phyloP scores from a whole-genome alignment of 2,888 invertebrate species.

The Acanthosoma haemorrhoidale region DNA sequence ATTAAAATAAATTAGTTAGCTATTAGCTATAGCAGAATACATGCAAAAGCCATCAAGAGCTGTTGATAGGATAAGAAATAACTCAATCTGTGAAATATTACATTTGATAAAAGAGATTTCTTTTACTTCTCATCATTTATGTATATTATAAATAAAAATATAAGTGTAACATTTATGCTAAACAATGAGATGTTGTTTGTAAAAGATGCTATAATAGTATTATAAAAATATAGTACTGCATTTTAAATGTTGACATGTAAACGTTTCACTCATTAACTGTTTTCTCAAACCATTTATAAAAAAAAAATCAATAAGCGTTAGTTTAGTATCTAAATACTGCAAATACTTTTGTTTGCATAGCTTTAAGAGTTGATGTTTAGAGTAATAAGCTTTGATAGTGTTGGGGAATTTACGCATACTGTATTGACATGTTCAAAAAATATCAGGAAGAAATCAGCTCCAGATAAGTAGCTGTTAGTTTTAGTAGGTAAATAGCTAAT shows the following conservation, averaged over 20 bases:
- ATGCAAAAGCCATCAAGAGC: not conserved
- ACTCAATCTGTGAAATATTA: not conserved
- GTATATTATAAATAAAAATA: not conserved
- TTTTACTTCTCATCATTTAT: not conserved
- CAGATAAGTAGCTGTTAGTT: not conserved
- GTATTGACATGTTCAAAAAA: not conserved
- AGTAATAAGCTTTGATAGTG: not conserved
- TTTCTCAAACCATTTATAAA: too few relatives aligned
- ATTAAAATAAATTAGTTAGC: not conserved
- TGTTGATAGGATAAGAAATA: conserved; percentile 4
- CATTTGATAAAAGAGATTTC: not conserved
- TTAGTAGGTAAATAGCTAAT: too few relatives aligned
- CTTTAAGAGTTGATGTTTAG: not conserved
- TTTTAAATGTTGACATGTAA: too few relatives aligned
- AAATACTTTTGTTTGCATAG: not conserved
- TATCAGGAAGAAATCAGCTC: not conserved
- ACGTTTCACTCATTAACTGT: too few relatives aligned
- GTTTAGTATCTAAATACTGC: too few relatives aligned
- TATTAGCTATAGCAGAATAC: too few relatives aligned
- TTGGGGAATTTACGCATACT: conserved; percentile 4
- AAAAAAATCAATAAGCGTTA: not conserved
- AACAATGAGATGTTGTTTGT: too few relatives aligned
- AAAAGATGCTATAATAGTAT: too few relatives aligned
- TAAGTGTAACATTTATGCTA: too few relatives aligned
- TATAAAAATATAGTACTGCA: too few relatives aligned